These are phyloP conservation scores for Triplophysa rosa DNA, from an alignment of 2,113 vertebrate genomes.

Conservation along the genomic window DNA sequence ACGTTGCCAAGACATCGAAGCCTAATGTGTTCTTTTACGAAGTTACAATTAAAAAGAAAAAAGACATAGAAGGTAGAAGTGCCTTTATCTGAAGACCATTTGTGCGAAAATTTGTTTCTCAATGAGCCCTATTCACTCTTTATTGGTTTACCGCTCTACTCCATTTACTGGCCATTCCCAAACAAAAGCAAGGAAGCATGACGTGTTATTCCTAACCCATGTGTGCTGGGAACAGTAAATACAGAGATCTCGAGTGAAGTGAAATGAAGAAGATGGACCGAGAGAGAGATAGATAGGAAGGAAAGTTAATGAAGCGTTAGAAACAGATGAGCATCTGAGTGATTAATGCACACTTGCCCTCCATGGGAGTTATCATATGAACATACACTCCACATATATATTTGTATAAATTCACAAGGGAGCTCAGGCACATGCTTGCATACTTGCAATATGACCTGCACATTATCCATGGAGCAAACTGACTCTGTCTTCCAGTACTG, in stretches of 20 bases:
- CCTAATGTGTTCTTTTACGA: no score
- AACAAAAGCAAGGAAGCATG: conserved; percentile 48
- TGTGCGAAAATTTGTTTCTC: conserved; percentile 16
- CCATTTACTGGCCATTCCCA: conserved; percentile 34
- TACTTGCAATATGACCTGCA: background rate
- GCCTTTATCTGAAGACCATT: conserved; percentile 12
- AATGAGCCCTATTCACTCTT: conserved; percentile 28
- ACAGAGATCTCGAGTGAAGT: background rate
- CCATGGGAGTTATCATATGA: conserved; percentile 44
- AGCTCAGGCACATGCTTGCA: background rate
- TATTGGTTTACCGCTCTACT: conserved; percentile 27
- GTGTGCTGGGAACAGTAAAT: conserved; percentile 21
- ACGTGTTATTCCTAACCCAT: conserved; percentile 30
- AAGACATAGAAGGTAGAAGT: background rate
- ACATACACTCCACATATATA: conserved; percentile 27
- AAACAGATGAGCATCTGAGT: conserved; percentile 40
- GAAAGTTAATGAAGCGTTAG: conserved; percentile 30
- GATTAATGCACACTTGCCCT: conserved; percentile 46
- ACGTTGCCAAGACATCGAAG: no score
- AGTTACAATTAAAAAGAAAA: no score
- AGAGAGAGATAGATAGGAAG: conserved; percentile 10
- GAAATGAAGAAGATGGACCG: background rate
- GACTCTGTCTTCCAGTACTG: conserved; percentile 7
- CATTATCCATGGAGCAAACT: background rate
- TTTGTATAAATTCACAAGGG: conserved; percentile 23